Conservation (phyloP, 2,113 vertebrate species). For the Struthidea cinerea region DNA sequence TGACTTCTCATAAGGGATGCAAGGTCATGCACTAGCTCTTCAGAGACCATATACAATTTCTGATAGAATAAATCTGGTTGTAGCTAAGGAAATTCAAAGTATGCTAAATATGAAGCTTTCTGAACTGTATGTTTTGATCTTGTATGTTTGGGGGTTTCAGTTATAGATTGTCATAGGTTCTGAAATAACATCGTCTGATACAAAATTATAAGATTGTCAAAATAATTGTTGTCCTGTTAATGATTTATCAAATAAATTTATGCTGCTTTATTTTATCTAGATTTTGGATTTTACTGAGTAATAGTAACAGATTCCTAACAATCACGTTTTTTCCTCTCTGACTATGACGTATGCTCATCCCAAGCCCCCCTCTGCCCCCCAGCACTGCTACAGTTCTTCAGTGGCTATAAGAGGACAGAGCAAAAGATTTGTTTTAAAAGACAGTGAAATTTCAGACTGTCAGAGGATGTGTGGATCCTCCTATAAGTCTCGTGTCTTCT, state of each 20-base stretch:
- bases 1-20: constrained; percentile 57
- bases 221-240: not conserved
- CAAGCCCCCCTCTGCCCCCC: not conserved
- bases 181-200: not conserved
- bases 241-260: not conserved
- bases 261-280: not conserved
- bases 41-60: constrained; percentile 57
- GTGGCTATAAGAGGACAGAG: not conserved
- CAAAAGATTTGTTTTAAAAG: not conserved
- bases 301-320: not conserved
- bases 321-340: not conserved
- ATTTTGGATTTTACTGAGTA: not conserved
- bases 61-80: constrained; percentile 53
- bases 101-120: constrained; percentile 22
- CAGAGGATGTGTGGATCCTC: not conserved
- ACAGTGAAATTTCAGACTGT: not conserved
- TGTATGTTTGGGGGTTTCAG: not conserved
- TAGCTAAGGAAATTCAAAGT: constrained; percentile 44
- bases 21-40: constrained; percentile 54
- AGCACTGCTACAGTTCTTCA: not conserved
- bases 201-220: not conserved
- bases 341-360: not conserved
- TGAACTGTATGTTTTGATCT: constrained; percentile 4
- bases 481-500: not conserved
- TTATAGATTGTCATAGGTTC: not conserved